Conservation (phyloP, 2,888 invertebrate genomes). For the Malachius bipustulatus region DNA sequence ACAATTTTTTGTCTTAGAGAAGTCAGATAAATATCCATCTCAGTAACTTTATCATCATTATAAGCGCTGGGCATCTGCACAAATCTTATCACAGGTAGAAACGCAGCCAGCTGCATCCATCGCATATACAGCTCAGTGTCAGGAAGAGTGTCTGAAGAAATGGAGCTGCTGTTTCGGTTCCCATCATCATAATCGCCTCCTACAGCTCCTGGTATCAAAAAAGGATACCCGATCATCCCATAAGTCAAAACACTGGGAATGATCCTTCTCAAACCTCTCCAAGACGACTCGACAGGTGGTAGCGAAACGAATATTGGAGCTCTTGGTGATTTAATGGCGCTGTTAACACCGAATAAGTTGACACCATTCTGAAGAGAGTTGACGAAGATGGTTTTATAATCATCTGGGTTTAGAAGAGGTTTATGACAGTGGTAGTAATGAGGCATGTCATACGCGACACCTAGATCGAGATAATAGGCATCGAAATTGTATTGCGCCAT, state of each 20-base stretch:
- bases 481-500: slow-evolving; percentile 67
- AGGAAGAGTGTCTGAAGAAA: slow-evolving; percentile 45
- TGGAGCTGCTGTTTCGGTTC: slow-evolving; percentile 37
- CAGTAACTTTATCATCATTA: slow-evolving; percentile 60
- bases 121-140: slow-evolving; percentile 76
- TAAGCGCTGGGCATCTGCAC: slow-evolving; percentile 84
- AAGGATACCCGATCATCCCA: slow-evolving; percentile 85
- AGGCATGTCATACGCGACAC: slow-evolving; percentile 74
- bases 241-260: slow-evolving; percentile 81
- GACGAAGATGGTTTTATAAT: slow-evolving; percentile 64
- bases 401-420: slow-evolving; percentile 65
- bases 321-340: slow-evolving; percentile 68
- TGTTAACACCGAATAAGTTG: slow-evolving; percentile 68
- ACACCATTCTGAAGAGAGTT: slow-evolving; percentile 50
- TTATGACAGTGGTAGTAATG: slow-evolving; percentile 72
- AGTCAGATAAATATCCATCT: slow-evolving; percentile 65
- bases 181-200: slow-evolving; percentile 75
- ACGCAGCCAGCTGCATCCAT: slow-evolving; percentile 84
- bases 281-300: slow-evolving; percentile 75
- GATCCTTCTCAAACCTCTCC: slow-evolving; percentile 60
- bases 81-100: slow-evolving; percentile 85
- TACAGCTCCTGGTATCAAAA: slow-evolving; percentile 85
- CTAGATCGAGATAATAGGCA: slow-evolving; percentile 73
- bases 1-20: slow-evolving; percentile 62
- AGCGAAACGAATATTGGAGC: slow-evolving; percentile 78